phyloP scores from a whole-genome alignment of 2,113 vertebrate genomes.

The Pteruthius melanotis region DNA sequence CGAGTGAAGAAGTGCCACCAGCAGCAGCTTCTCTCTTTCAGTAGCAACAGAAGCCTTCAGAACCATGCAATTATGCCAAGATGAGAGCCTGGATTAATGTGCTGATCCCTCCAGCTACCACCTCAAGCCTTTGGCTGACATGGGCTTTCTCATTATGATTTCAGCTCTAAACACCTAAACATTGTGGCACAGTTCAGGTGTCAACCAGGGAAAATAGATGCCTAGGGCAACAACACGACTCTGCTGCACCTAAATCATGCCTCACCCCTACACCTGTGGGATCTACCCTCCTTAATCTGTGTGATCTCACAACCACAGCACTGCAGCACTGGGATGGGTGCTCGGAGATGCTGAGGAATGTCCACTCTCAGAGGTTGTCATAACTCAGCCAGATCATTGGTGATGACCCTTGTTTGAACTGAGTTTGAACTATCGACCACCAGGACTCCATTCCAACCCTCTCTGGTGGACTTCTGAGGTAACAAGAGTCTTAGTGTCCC shows the following conservation, averaged over 20 bases:
- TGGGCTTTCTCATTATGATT: not conserved
- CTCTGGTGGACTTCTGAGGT: not conserved
- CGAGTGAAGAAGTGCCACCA: rapidly evolving
- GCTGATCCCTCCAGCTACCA: not conserved
- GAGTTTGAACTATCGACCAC: not conserved
- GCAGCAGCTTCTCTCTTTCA: not conserved
- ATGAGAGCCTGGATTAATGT: not conserved
- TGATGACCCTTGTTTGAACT: not conserved
- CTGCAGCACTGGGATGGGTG: not conserved
- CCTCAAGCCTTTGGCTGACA: not conserved
- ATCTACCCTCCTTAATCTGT: not conserved
- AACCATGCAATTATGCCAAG: rapidly evolving
- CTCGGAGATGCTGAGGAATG: not conserved
- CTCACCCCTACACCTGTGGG: not conserved
- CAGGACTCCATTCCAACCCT: not conserved
- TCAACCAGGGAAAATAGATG: not conserved
- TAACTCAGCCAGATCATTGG: not conserved
- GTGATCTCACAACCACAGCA: not conserved
- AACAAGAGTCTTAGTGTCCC: not conserved
- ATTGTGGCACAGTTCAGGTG: not conserved
- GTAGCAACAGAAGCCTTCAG: not conserved
- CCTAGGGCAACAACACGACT: not conserved
- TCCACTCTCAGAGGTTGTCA: not conserved
- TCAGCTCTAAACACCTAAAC: not conserved
- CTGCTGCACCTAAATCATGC: not conserved